phyloP scores from a whole-genome alignment of 2,888 invertebrate species.

The Thymelicus sylvestris region DNA sequence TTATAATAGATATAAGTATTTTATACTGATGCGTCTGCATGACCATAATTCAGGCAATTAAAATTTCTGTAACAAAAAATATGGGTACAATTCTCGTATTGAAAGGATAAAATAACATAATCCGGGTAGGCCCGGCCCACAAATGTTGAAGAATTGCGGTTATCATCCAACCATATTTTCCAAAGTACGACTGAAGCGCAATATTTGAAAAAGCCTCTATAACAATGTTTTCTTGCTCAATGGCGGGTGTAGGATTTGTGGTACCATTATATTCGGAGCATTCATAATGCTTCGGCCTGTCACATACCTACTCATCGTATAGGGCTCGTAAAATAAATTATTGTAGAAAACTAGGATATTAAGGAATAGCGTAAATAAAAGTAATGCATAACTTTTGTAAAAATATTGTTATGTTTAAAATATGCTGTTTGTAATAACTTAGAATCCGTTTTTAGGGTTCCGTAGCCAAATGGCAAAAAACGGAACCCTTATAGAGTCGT shows the following conservation, averaged over 20 bases:
- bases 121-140: neutral
- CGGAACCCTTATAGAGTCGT: no score
- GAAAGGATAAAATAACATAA: neutral
- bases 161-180: neutral
- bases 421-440: no score
- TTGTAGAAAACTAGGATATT: neutral
- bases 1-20: no score
- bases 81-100: no score
- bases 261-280: slow-evolving; percentile 8
- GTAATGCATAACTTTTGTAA: no score
- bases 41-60: no score
- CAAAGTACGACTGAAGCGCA: neutral
- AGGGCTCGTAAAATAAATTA: slow-evolving; percentile 25
- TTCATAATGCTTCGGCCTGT: slow-evolving; percentile 11
- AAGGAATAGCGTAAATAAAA: neutral
- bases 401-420: no score
- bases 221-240: slow-evolving; percentile 6
- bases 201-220: slow-evolving; percentile 5
- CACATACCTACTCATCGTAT: slow-evolving; percentile 25
- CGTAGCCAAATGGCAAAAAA: no score
- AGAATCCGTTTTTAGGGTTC: no score
- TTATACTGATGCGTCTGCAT: no score
- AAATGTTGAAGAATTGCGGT: neutral
- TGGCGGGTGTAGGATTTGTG: slow-evolving; percentile 10
- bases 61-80: no score